Evolutionary conservation across 2,797 vertebrate genomes (phyloP), one percentile per base, ranked within the genome.

Genomic region (Propithecus deckenii): DNA sequence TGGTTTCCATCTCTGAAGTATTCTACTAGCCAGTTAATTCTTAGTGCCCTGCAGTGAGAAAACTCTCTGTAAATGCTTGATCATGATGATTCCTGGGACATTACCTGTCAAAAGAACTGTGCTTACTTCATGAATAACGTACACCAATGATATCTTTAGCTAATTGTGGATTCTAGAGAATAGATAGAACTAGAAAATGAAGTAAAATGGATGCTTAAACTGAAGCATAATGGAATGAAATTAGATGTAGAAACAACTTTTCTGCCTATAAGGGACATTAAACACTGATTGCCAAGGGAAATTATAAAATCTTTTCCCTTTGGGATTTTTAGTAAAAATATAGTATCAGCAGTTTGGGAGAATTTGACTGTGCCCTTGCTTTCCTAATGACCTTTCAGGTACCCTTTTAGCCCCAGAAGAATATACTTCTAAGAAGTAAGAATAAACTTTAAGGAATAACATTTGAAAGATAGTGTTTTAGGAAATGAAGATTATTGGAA

Each of bases 401-500:
- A 69, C 20, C 23, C 8, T 88, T 63, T 67, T 83, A 35, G 22
- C 9, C 30, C 41, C 69, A 92, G 38, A 91, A 92, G 22, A 30
- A 76, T 59, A 61, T 83, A 35, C 22, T 79, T 94, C 23, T 90
- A 86, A 94, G 79, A 96, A 91, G 23, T 84, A 95, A 94, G 43
- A 69, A 52, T 20, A 94, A 92, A 0, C 8, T 41, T 94, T 93
- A 91, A 80, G 28, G 57, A 96, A 72, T 17, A 83, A 48, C 20
- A 43, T 86, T 94, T 72, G 12, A 13, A 94, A 91, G 25, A 74
- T n/a, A 86, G 52, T 90, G 95, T 75, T 96, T 90, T 86, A 91
- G 30, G 7, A 57, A 94, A 55, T 83, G 22, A 18, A 79, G 55
- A 57, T 89, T 61, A 80, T 81, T 90, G n/a, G 61, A 88, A 76